Evolutionary conservation across 2,113 vertebrate species (phyloP).

Genomic region (Pteruthius melanotis): DNA sequence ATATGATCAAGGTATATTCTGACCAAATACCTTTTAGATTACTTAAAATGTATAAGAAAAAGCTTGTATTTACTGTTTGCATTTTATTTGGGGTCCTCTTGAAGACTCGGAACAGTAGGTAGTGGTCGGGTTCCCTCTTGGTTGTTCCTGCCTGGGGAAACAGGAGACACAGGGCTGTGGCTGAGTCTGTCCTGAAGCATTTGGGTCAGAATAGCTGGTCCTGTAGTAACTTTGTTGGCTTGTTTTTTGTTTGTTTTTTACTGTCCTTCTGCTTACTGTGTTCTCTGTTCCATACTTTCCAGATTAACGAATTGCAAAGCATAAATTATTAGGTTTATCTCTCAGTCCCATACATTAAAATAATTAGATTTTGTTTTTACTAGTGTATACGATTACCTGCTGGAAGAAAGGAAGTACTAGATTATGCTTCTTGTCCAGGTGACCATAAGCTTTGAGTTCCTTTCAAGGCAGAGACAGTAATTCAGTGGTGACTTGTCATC

Average conservation of each 20-base stretch:
- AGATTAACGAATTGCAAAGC: background rate
- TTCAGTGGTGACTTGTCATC: background rate
- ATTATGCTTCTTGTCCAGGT: background rate
- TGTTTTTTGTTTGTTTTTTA: background rate
- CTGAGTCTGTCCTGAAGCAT: background rate
- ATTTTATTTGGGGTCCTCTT: background rate
- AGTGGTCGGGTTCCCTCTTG: background rate
- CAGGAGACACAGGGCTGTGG: background rate
- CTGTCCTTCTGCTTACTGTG: background rate
- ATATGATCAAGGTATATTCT: constrained; percentile 72
- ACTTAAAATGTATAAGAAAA: background rate
- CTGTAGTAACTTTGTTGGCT: background rate
- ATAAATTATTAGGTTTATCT: background rate
- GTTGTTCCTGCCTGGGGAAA: background rate
- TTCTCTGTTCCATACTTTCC: background rate
- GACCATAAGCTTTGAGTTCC: background rate
- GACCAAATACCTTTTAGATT: background rate
- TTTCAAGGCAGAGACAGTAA: background rate
- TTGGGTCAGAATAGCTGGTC: background rate
- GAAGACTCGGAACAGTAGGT: background rate
- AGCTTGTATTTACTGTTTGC: background rate
- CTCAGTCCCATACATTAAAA: background rate
- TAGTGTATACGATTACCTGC: background rate
- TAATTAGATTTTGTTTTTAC: background rate
- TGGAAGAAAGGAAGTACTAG: background rate